Evolutionary conservation across 2,113 vertebrate species (phyloP), one percentile per base, ranked within the genome.

Genomic region (Phyllostomus discolor): DNA sequence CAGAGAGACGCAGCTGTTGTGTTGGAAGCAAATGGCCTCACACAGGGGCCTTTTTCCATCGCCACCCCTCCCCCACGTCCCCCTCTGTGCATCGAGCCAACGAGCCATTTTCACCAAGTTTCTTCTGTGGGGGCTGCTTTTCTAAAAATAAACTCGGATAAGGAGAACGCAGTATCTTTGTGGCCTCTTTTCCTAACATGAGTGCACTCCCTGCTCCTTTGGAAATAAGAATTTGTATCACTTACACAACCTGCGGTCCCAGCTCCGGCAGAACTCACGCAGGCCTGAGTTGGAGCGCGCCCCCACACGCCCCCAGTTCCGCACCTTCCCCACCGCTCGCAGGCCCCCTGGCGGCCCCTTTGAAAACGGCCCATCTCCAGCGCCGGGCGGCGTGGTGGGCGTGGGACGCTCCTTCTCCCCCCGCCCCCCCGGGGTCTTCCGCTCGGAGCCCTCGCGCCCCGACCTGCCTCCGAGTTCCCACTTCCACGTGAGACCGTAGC

Each of bases 21-120:
- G 2, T 54, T 48, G 20, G 9, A 28, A 79, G 33, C 12, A 24
- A 19, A 2, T 64, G 26, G 8, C 19, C 54, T 41, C 54, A 20
- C 35, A 31, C 31, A 0, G 3, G 0, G 2, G 2, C 28, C 33
- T 79, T 70, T 4, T 5, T 41, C 41, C 35, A 26, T 6, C 33
- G n/a, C 4, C 28, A 19, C 0, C 19, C 1, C 2, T 14, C n/a
- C 28, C 2, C 1, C 1, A 4, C 3, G 19, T 8, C 17, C 4
- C 31, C 1, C 16, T 1, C 28, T 22, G 26, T 41, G 46, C 35
- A 12, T 8, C 20, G 10, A 64, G 14, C 62, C 79, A 84, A 33
- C 4, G 19, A 2, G 16, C 35, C 41, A 1, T 14, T 7, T 54
- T 17, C 9, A 7, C 41, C 2, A 4, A 20, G 22, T 28, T 70